These are phyloP conservation scores for Eupithecia exiguata DNA, from an alignment of 2,888 invertebrate genomes.

Conservation along the genomic window DNA sequence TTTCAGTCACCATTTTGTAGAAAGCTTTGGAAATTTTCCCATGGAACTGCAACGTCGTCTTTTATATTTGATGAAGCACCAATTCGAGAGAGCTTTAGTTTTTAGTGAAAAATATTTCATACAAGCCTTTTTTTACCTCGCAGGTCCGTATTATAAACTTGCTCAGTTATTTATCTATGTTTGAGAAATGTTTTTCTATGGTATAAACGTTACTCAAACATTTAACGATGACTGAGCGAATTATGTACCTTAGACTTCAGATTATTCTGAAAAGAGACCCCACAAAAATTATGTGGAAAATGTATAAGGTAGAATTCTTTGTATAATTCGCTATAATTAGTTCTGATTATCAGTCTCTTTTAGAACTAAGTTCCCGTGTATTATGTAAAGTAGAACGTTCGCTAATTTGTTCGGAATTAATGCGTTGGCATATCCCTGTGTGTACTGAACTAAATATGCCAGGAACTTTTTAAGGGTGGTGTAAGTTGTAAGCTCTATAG, in stretches of 20 bases:
- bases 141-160: neutral
- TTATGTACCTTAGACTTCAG: neutral
- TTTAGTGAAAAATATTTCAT: neutral
- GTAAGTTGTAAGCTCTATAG: neutral
- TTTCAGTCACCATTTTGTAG: neutral
- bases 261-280: neutral
- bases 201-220: neutral
- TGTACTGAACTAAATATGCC: slow-evolving; percentile 4
- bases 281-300: neutral
- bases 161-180: neutral
- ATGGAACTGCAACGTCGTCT: neutral
- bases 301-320: slow-evolving; percentile 1
- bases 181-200: neutral
- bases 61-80: neutral
- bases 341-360: slow-evolving; percentile 19
- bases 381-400: slow-evolving; percentile 16
- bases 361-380: slow-evolving; percentile 18
- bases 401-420: slow-evolving; percentile 18
- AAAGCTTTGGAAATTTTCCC: neutral
- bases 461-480: slow-evolving; percentile 6
- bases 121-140: neutral
- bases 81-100: neutral
- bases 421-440: slow-evolving; percentile 14
- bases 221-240: neutral
- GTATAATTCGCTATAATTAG: slow-evolving; percentile 23